These are phyloP conservation scores for Amazona ochrocephala DNA, from an alignment of 2,797 vertebrate species.

Conservation along the genomic window DNA sequence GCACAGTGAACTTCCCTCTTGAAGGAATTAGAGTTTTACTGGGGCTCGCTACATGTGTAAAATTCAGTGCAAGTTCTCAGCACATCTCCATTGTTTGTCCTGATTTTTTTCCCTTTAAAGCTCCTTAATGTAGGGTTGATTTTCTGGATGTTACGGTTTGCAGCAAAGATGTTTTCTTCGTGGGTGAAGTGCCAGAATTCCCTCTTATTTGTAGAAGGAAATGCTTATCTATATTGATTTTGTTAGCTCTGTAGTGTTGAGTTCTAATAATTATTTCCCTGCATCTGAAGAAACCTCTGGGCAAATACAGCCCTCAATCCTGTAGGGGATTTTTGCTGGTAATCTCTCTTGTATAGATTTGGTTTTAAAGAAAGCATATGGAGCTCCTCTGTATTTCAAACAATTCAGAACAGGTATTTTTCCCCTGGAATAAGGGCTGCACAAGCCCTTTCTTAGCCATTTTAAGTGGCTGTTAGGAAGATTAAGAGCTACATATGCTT, in stretches of 20 bases:
- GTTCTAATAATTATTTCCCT: slow-evolving; percentile 58
- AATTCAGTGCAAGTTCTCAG: neutral
- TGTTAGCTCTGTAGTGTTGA: slow-evolving; percentile 21
- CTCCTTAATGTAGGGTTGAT: neutral
- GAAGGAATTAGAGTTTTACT: neutral
- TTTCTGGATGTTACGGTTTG: neutral
- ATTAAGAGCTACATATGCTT: slow-evolving; percentile 26
- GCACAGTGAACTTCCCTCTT: neutral
- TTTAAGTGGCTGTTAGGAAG: slow-evolving; percentile 46
- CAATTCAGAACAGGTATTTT: slow-evolving; percentile 32
- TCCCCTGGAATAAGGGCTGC: neutral
- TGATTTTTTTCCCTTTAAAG: neutral
- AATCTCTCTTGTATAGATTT: slow-evolving; percentile 41
- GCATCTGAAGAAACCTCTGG: slow-evolving; percentile 53
- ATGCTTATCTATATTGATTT: slow-evolving; percentile 58
- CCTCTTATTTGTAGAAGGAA: slow-evolving; percentile 4
- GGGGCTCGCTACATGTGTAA: neutral
- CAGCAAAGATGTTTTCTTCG: neutral
- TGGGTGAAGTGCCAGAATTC: neutral
- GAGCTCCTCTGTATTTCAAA: slow-evolving; percentile 8
- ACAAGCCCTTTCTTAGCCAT: neutral
- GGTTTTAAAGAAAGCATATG: slow-evolving; percentile 29
- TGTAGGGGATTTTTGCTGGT: slow-evolving; percentile 21
- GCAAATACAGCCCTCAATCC: slow-evolving; percentile 24
- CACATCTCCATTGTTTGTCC: neutral